Base-by-base conservation (phyloP, 2,797 vertebrate species). In the Pseudochromis fuscus region DNA sequence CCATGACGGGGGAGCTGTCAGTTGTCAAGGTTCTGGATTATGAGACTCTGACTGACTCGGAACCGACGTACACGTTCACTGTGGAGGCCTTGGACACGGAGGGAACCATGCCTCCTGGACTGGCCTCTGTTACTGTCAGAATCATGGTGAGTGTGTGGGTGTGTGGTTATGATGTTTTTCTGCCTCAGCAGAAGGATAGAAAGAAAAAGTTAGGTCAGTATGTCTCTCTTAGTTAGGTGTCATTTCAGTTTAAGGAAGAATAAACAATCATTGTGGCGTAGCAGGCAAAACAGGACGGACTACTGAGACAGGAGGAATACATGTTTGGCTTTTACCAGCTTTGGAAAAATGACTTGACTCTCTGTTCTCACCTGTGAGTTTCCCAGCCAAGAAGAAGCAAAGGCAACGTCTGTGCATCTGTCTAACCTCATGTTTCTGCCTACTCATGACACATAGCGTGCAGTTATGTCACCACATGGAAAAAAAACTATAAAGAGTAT, bases 31-130 rank as follows among this genome's bases (percentile, higher is more conserved):
- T 93, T 44, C 86, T 98, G 83, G 97, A 99, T 93, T 99, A 94
- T 1, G 98, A 99, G 72, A 93, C 94, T 1, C 94, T 98, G 75
- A 75, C 77, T 12, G 89, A 93, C 30, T 79, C 92, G 0, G 94
- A 94, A 16, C 94, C 94, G 25, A 92, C 87, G 0, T 96, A 95
- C 86, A 96, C 94, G 1, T 98, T 99, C 83, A 92, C 95, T 0
- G 96, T 98, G 28, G 97, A 99, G 86, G 97, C 97, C 42, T 87
- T 94, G 0, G 96, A 98, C 62, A 83, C 86, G 16, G 81, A 93
- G 19, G 96, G 97, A 68, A 95, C 87, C 5, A 98, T 98, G 97
- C 97, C 97, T 27, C 97, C 97, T 0, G 97, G 97, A 23, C 91
- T 96, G 3, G 95, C 97, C 12, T 95, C 96, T 0, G 96, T 99